Evolutionary conservation across 2,113 vertebrate genomes (phyloP).

Genomic region (Ceyx cyanopectus): DNA sequence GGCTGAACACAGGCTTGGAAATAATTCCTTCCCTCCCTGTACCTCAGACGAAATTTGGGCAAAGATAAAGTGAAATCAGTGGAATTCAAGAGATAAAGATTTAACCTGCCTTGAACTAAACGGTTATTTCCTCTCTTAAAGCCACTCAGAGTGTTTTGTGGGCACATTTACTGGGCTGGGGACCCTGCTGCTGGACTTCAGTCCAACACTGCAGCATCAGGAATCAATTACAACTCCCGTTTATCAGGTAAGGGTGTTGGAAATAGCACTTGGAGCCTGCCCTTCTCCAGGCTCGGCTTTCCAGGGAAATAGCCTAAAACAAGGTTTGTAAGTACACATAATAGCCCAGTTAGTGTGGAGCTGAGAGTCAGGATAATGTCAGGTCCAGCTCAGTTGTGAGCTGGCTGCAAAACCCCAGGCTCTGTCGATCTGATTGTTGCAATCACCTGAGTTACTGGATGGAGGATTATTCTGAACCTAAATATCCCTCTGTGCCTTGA

Average conservation of each 20-base stretch:
- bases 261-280: not conserved
- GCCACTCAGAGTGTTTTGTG: not conserved
- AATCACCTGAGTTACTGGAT: not conserved
- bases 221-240: not conserved
- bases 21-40: not conserved
- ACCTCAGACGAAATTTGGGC: not conserved
- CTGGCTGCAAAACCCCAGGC: not conserved
- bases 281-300: not conserved
- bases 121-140: not conserved
- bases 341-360: not conserved
- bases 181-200: not conserved
- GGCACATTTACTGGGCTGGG: not conserved
- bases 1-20: not conserved
- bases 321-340: fast-evolving
- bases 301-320: not conserved
- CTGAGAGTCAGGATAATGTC: not conserved
- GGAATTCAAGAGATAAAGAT: not conserved
- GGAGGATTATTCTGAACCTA: not conserved
- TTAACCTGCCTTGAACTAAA: not conserved
- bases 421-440: not conserved
- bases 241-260: not conserved
- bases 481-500: not conserved
- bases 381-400: not conserved
- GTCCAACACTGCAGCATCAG: fast-evolving
- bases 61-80: not conserved